Percentiles rank a stretch among this genome's conserved stretches.
Evolutionary conservation across 2,113 vertebrate species (phyloP).

Genomic region (Oreocharis arfaki): DNA sequence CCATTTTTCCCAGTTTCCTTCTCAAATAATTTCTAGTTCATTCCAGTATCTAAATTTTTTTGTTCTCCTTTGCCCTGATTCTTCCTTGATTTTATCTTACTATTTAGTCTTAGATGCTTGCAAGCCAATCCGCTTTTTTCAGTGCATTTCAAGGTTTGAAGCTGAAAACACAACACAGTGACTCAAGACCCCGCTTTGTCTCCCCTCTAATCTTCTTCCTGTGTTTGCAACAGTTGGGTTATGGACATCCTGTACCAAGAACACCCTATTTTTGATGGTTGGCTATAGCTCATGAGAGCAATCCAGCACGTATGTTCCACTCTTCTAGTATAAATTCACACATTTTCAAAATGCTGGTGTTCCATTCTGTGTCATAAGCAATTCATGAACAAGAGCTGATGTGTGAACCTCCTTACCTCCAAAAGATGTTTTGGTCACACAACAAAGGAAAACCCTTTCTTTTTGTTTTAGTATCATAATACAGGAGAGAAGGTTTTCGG

Average conservation of each 20-base stretch:
- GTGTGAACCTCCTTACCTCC: background rate
- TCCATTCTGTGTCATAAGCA: background rate
- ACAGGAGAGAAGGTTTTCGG: background rate
- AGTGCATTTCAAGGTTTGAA: background rate
- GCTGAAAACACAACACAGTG: background rate
- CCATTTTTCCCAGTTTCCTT: background rate
- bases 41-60: background rate
- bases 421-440: background rate
- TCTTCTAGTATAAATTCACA: background rate
- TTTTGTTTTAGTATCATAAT: background rate
- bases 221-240: background rate
- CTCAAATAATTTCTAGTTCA: background rate
- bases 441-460: background rate
- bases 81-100: background rate
- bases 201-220: background rate
- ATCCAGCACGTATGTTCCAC: background rate
- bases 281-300: background rate
- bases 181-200: background rate
- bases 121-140: background rate
- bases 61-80: background rate
- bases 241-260: background rate
- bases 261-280: background rate
- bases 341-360: background rate
- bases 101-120: background rate
- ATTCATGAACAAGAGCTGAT: background rate